Base-by-base conservation (phyloP, 1,140 invertebrate species). In the Thaumetopoea pityocampa region DNA sequence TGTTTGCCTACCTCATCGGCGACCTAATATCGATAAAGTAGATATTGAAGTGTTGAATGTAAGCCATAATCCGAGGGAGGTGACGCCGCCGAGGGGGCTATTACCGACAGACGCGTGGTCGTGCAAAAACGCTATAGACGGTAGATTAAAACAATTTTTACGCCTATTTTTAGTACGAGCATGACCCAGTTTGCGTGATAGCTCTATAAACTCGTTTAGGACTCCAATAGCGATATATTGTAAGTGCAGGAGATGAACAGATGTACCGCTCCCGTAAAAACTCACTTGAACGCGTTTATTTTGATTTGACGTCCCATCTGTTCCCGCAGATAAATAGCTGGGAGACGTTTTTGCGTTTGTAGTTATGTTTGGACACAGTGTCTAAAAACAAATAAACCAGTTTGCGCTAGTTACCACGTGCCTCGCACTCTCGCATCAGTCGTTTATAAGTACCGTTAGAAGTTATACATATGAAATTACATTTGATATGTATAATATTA, bases 11-110 rank as follows among this genome's bases (percentile, higher is more conserved):
- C n/a, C n/a, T n/a, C 15, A 37, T 27, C 35, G 6, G n/a, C 4
- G 4, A n/a, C n/a, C n/a, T n/a, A n/a, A n/a, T n/a, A 10, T 42
- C 34, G 32, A 46, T 23, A 36, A 46, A 52, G 8, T 38, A 16
- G 12, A 46, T 36, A 33, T 5, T 28, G 10, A 33, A 46, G 22
- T 37, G 47, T 45, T 17, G 27, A 49, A 60, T 49, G 32, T 55
- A 51, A 48, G 51, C 49, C 48, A 60, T 47, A 61, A 56, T 52
- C 45, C 42, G 45, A 44, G 51, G 51, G 55, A 54, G 55, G 46
- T 38, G 50, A 60, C 41, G 26, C 23, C 30, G 48, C 44, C 36
- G 37, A 46, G 16, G 6, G 12, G 9, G 17, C 9, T 36, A 37
- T 42, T 47, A 28, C 33, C 29, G 26, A 47, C 29, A 28, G 38